Base-by-base conservation (phyloP, 2,113 vertebrate species). In the Takifugu flavidus region DNA sequence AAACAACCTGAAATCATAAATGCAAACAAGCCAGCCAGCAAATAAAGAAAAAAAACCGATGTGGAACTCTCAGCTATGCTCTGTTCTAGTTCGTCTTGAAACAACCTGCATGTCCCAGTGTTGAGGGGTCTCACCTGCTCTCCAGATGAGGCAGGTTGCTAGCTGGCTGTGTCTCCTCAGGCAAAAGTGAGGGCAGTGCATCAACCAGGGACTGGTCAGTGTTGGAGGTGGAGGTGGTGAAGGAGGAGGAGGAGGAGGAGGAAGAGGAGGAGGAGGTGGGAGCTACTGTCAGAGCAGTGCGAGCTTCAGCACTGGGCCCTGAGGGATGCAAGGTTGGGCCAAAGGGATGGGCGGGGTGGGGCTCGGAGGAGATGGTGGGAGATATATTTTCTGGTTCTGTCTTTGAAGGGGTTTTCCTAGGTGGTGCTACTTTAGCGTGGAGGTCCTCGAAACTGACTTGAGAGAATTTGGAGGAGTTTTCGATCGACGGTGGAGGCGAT, bases 151-250 rank as follows among this genome's bases (percentile, higher is more conserved):
- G 84, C 77, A 90, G 85, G 86, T 90, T 89, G 92, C 90, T 93
- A 92, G 92, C 92, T 86, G 91, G 91, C 86, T 90, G 94, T 92
- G 90, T 94, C 93, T 96, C 94, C 93, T 91, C 89, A 87, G 95
- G 93, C 89, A 93, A 90, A 93, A 95, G 92, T 90, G 85, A 89
- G 90, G 92, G 92, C 68, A 77, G 91, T 89, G 93, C 89, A 87
- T 91, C 91, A 72, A 89, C 89, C 78, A 86, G 65, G 72, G 74
- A 82, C 79, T 75, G 87, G 77, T 82, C 77, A 71, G 86, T 71
- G 91, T 80, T 77, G 81, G 74, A 79, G 85, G 85, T 85, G 70
- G 82, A 62, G 67, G 87, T 80, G 79, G 66, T 86, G 87, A 82
- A 56, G 53, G 73, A 68, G 81, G 63, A 87, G 87, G 84, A 67